Conservation (phyloP, 2,797 vertebrate genomes). For the Lacerta viridis region DNA sequence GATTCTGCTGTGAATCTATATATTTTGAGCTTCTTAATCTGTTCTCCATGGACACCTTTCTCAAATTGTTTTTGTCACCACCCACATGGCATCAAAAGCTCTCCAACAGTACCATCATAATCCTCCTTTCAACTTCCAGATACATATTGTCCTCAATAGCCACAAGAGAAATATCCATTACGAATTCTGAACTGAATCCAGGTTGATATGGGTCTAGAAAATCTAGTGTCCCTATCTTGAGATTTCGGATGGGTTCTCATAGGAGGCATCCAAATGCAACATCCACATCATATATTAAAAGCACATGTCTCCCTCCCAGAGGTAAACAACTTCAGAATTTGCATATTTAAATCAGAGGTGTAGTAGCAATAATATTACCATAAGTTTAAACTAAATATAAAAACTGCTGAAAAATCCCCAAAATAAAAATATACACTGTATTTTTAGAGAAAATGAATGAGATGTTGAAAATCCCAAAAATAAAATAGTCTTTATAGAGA, state of each 20-base stretch:
- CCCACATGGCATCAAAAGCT: background rate
- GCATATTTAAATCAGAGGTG: conserved; percentile 47
- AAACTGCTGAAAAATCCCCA: conserved; percentile 44
- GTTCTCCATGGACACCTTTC: background rate
- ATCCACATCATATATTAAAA: background rate
- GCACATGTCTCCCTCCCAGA: background rate
- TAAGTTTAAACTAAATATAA: conserved; percentile 67
- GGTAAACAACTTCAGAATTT: background rate
- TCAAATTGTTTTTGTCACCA: background rate
- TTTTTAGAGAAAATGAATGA: conserved; percentile 52
- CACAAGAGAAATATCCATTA: background rate
- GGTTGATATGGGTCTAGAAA: background rate
- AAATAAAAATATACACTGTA: conserved; percentile 65
- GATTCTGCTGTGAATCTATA: background rate
- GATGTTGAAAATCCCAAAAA: conserved; percentile 41
- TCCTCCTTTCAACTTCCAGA: background rate
- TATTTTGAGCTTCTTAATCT: background rate
- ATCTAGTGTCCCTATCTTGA: background rate
- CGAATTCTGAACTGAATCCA: background rate
- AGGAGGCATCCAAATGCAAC: background rate
- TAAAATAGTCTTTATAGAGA: conserved; percentile 71
- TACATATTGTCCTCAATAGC: background rate
- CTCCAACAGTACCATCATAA: background rate
- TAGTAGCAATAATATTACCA: conserved; percentile 66
- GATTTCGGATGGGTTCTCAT: background rate